Base-by-base conservation (phyloP, 2,888 invertebrate species). In the Folsomia candida region DNA sequence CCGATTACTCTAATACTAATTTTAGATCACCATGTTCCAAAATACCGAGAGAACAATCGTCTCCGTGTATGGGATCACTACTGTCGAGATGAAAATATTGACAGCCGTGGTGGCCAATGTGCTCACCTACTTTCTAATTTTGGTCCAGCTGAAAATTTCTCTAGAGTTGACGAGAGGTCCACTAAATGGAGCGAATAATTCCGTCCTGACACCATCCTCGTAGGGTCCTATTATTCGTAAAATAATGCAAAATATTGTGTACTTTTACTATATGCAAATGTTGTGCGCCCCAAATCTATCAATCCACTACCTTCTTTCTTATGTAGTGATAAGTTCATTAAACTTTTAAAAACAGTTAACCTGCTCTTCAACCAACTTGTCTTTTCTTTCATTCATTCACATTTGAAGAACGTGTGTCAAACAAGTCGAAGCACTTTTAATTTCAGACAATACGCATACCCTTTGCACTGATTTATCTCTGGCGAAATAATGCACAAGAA, bases 141-240 rank as follows among this genome's bases (percentile, higher is more conserved):
- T 54, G 54, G 54, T 54, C 54, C 54, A 54, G n/a, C n/a, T 54
- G 54, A 54, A 54, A 54, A 54, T 54, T 54, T 6, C 54, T 20
- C 22, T 20, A 18, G 54, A 54, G 54, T 22, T 54, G 22, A 54
- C 54, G 14, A 37, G 37, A 14, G 37, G 14, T 37, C 37, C 37
- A 9, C 37, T 37, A 37, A 37, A 37, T 37, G 37, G 37, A 37
- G 14, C 37, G 4, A 37, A 37, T 37, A 37, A 37, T 37, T 37
- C 37, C n/a, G n/a, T n/a, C n/a, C n/a, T n/a, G n/a, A n/a, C n/a
- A n/a, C n/a, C n/a, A n/a, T n/a, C n/a, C n/a, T n/a, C n/a, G n/a
- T n/a, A n/a, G n/a, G n/a, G n/a, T n/a, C n/a, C n/a, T n/a, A n/a
- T n/a, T n/a, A n/a, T n/a, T n/a, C n/a, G n/a, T n/a, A n/a, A n/a